Evolutionary conservation across 2,113 vertebrate genomes (phyloP), one percentile per base, ranked within the genome.

Genomic region (Gallinago paraguaiae): DNA sequence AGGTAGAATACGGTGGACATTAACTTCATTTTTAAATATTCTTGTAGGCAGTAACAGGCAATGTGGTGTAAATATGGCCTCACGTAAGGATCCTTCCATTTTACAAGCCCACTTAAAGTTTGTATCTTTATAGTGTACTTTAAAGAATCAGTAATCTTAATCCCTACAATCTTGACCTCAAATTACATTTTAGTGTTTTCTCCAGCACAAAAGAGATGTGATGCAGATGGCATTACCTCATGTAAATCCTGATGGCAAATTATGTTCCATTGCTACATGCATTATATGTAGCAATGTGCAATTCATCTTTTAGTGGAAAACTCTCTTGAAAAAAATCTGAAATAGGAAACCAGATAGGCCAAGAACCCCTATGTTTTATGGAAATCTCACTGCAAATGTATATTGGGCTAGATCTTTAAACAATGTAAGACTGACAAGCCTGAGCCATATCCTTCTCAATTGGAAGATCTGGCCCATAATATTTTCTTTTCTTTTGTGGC

Each of bases 201-300:
- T 78, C 30, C 67, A 46, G 53, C 71, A 37, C 3, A 7, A 71
- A 83, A 60, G 48, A 61, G 45, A 51, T 93, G 90, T 70, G 86
- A 80, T 85, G 63, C 91, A 79, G 63, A 91, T 96, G 95, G 88
- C 54, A 64, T 93, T 90, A 91, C 92, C 87, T 96, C 80, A 92
- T 69, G 60, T 86, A 91, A 84, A 93, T 91, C 86, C 57, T 45
- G 69, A 90, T 75, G 70, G 70, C 70, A 61, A 76, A 75, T 71
- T 82, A 33, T 19, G 39, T 71, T 90, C 78, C 80, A 64, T 25
- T 54, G 46, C 64, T 61, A 54, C 9, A 23, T 1, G 4, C 31
- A 84, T 64, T 86, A 39, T 51, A 39, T 39, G 39, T 39, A 39
- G 39, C 39, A 96, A 88, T 59, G 53, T 54, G 54, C 81, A 75